A percentile compares a stretch with the other conserved stretches of the same genome.
Evolutionary conservation across 2,888 invertebrate species (phyloP).

Genomic region (Lacanobia oleracea): DNA sequence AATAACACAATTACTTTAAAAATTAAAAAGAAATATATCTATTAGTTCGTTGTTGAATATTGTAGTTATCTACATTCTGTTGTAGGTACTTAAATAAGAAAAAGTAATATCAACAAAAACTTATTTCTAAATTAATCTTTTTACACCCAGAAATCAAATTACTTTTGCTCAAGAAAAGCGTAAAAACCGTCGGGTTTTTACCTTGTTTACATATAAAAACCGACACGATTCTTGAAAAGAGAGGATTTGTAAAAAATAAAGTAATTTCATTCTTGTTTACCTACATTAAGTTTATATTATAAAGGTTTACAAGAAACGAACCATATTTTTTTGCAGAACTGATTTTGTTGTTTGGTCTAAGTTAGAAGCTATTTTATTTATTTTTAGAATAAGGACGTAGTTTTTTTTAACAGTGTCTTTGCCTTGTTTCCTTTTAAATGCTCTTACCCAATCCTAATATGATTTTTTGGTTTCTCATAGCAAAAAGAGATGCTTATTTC

Average conservation of each 20-base stretch:
- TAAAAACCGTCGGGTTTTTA: conserved; percentile 18
- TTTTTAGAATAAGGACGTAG: background rate
- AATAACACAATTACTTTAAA: no score
- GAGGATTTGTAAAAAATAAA: conserved; percentile 29
- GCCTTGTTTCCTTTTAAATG: no score
- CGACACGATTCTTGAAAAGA: conserved; percentile 15
- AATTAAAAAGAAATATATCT: no score
- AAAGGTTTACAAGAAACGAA: conserved; percentile 4
- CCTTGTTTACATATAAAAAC: conserved; percentile 25
- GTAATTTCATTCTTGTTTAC: conserved; percentile 29
- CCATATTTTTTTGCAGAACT: conserved; percentile 34
- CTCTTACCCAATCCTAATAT: no score
- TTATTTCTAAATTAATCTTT: background rate
- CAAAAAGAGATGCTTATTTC: no score
- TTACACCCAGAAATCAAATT: conserved; percentile 4
- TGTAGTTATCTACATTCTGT: no score
- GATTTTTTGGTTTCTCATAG: no score
- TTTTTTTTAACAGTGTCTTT: no score
- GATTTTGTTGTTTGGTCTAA: conserved; percentile 23
- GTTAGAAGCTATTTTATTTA: background rate
- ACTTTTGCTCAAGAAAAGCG: conserved; percentile 9
- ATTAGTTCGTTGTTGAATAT: no score
- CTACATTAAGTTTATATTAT: background rate
- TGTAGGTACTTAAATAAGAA: background rate
- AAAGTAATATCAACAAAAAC: background rate